A percentile compares a stretch with the other conserved stretches of the same genome.
Evolutionary conservation across 2,888 invertebrate species (phyloP).

Genomic region (Endotricha flammealis): DNA sequence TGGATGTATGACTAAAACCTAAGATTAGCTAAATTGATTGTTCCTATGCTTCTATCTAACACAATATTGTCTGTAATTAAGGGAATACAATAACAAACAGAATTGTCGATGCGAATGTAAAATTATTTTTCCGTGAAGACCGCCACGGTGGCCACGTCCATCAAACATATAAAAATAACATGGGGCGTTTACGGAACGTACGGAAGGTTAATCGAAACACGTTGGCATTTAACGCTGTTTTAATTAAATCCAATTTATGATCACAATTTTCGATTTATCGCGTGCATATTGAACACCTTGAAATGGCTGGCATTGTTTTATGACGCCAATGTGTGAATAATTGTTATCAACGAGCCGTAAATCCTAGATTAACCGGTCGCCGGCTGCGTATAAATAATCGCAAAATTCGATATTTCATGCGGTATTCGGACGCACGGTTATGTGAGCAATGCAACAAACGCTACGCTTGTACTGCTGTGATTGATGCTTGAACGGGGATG

Average conservation of each 20-base stretch:
- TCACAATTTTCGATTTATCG: constrained; percentile 23
- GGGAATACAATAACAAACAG: constrained; percentile 10
- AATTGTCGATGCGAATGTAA: constrained; percentile 20
- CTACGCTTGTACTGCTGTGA: constrained; percentile 1
- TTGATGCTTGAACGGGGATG: constrained; percentile 8
- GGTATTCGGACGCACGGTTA: background rate
- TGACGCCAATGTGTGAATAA: constrained; percentile 17
- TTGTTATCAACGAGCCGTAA: constrained; percentile 16
- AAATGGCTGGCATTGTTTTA: constrained; percentile 25
- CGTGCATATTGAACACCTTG: constrained; percentile 21
- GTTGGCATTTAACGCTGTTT: constrained; percentile 41
- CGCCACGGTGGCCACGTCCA: constrained; percentile 17
- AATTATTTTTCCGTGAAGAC: constrained; percentile 26
- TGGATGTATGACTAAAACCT: too few species aligned
- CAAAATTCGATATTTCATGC: constrained; percentile 4
- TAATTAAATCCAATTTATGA: constrained; percentile 41
- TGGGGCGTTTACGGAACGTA: constrained; percentile 17
- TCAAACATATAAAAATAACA: constrained; percentile 25
- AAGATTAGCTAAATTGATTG: too few species aligned
- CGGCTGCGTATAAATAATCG: constrained; percentile 1
- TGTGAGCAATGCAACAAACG: background rate
- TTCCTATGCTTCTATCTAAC: too few species aligned
- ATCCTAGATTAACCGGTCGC: constrained; percentile 9
- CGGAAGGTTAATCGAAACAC: constrained; percentile 36
- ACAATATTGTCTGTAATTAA: constrained; percentile 4